These are phyloP conservation scores for Synergus gifuensis DNA, from an alignment of 2,888 invertebrate genomes.

Conservation along the genomic window DNA sequence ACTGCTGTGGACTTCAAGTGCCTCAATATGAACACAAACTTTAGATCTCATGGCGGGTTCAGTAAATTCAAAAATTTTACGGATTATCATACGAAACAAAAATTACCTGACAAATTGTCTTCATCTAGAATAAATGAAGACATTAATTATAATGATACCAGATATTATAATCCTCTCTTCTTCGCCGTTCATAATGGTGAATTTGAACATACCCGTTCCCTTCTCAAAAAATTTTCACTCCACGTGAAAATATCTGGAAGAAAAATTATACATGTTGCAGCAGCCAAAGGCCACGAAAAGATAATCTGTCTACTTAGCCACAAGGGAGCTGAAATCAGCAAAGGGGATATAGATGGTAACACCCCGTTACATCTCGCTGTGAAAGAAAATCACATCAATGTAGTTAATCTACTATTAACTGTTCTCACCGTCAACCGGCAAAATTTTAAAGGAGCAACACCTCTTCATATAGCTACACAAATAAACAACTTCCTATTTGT, in stretches of 20 bases:
- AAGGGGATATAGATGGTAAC: neutral
- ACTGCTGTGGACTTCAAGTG: neutral
- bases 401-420: neutral
- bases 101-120: neutral
- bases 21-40: neutral
- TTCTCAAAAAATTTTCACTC: neutral
- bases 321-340: neutral
- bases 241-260: neutral
- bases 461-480: neutral
- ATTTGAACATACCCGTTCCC: neutral
- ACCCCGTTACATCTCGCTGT: neutral
- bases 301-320: neutral
- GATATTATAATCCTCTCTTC: neutral
- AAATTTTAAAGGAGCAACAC: neutral
- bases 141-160: neutral
- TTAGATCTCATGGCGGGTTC: neutral
- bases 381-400: neutral
- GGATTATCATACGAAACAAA: neutral
- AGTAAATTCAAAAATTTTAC: neutral
- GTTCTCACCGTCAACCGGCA: neutral
- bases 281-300: neutral
- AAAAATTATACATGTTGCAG: conserved; percentile 1
- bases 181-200: conserved; percentile 1
- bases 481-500: neutral
- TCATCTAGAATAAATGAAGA: neutral